Evolutionary conservation across 2,888 invertebrate genomes (phyloP).

Genomic region (Pseudanteris insignis): DNA sequence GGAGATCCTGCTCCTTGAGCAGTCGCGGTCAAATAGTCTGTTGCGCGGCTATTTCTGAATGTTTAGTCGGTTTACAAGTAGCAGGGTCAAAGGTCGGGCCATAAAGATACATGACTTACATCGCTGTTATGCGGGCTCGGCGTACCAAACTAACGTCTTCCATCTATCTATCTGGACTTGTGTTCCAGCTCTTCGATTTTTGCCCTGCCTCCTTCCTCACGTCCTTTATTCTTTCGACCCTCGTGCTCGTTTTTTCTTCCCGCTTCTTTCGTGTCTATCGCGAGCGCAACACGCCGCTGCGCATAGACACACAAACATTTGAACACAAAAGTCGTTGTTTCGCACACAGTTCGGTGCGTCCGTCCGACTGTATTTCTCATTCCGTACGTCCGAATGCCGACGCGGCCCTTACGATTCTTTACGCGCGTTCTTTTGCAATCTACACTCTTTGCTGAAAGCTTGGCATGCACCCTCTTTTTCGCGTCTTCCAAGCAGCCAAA

Average conservation of each 20-base stretch:
- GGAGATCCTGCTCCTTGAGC: constrained; percentile 43
- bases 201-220: neutral
- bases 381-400: constrained; percentile 48
- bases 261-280: constrained; percentile 36
- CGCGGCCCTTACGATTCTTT: constrained; percentile 49
- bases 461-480: constrained; percentile 48
- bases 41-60: constrained; percentile 61
- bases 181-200: constrained; percentile 17
- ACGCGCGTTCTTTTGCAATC: constrained; percentile 49
- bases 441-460: constrained; percentile 49
- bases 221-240: neutral
- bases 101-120: constrained; percentile 65
- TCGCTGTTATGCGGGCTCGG: constrained; percentile 60
- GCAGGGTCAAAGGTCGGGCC: constrained; percentile 62
- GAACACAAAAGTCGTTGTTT: constrained; percentile 39
- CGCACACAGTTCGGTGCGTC: no score
- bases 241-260: constrained; percentile 29
- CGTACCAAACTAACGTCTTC: constrained; percentile 55
- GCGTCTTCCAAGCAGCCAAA: constrained; percentile 39
- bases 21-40: constrained; percentile 43
- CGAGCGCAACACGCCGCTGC: constrained; percentile 22
- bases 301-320: constrained; percentile 20
- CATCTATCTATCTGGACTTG: constrained; percentile 58
- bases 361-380: constrained; percentile 44
- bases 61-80: constrained; percentile 65